A percentile compares a stretch with the other conserved stretches of the same genome.
Conservation (phyloP, 1,140 invertebrate species). For the Chironomus striatipennis region DNA sequence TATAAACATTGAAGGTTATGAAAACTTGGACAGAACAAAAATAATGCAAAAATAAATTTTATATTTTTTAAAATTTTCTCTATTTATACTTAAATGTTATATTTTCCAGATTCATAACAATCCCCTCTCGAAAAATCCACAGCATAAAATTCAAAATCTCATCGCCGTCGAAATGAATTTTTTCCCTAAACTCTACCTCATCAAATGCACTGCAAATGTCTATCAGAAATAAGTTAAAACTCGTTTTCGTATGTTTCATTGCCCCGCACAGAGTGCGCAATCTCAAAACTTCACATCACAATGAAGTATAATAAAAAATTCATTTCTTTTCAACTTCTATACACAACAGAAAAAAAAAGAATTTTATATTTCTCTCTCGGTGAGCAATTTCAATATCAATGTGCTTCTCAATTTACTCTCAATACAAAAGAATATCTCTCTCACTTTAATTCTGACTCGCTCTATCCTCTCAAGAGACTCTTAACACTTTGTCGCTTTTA, state of each 20-base stretch:
- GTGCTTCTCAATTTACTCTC: too few relatives aligned
- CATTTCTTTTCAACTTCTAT: not conserved
- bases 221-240: not conserved
- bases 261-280: not conserved
- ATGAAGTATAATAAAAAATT: not conserved
- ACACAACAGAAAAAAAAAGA: too few relatives aligned
- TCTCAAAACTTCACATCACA: constrained; percentile 1
- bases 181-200: not conserved
- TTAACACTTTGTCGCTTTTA: constrained; percentile 17
- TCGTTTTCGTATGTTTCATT: constrained; percentile 7
- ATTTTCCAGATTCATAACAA: too few relatives aligned
- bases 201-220: constrained; percentile 7
- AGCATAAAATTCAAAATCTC: not conserved
- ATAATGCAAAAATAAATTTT: too few relatives aligned
- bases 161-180: too few relatives aligned
- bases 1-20: too few relatives aligned
- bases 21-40: too few relatives aligned
- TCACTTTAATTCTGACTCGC: not conserved
- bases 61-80: too few relatives aligned
- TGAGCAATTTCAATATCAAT: too few relatives aligned
- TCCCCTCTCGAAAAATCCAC: not conserved
- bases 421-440: not conserved
- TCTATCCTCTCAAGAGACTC: constrained; percentile 11
- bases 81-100: too few relatives aligned
- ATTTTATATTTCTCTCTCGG: too few relatives aligned